Base-by-base conservation (phyloP, 2,888 invertebrate species). In the Plusia festucae region DNA sequence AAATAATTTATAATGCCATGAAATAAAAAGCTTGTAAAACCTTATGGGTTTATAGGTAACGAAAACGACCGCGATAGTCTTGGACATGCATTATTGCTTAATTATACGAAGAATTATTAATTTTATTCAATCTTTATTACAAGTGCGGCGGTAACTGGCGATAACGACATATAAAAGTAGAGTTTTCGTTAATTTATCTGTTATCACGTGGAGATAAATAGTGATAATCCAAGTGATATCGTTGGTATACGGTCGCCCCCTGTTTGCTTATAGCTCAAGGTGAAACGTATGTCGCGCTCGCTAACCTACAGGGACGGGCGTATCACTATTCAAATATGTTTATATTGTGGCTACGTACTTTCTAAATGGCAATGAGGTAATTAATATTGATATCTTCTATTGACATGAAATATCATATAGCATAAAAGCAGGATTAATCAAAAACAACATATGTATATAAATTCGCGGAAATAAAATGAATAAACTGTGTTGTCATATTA, bases 161-260 rank as follows among this genome's bases (percentile, higher is more conserved):
- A 72, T 76, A 82, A 66, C 40, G 44, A 59, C 64, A 60, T 62
- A 58, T 63, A 73, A 70, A 77, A 44, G 67, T 66, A 27, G 58
- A 67, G 75, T 73, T 77, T 82, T 82, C 82, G 81, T 84, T 88
- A 88, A 88, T 87, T 90, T 86, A 84, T 72, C 78, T 73, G 83
- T 85, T 91, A 91, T 92, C 91, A 67, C 67, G 70, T 71, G 16
- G 60, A 76, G 89, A 90, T 90, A 90, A 90, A 89, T 88, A 71
- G 79, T 85, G 91, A 92, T 93, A 93, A 91, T 89, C 87, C 90
- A 66, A 87, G 90, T 89, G 91, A 90, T 90, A 89, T 86, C 82
- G 82, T 73, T 73, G 75, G 82, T 84, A 75, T 81, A 82, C 62
- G 67, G 71, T 65, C 72, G 66, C 70, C 81, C 83, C 72, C 58